Percentiles rank a stretch among this genome's conserved stretches.
Evolutionary conservation across 2,888 invertebrate species (phyloP).

Genomic region (Leptopilina drosophilae): DNA sequence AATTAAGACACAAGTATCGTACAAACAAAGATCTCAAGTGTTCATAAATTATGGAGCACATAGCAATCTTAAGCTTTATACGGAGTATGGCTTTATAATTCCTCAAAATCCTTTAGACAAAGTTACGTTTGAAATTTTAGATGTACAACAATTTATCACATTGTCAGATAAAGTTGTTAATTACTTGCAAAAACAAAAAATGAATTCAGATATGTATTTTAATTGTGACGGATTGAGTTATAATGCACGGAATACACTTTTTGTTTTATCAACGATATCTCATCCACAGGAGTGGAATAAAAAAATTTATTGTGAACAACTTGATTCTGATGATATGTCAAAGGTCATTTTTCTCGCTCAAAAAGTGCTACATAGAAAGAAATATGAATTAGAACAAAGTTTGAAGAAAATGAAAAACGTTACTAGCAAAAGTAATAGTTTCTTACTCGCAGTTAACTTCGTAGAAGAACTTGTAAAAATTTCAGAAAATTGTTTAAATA

Average conservation of each 20-base stretch:
- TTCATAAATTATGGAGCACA: slow-evolving; percentile 94
- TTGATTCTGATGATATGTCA: slow-evolving; percentile 59
- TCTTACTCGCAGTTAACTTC: slow-evolving; percentile 63
- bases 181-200: slow-evolving; percentile 82
- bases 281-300: slow-evolving; percentile 60
- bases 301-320: slow-evolving; percentile 65
- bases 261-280: slow-evolving; percentile 60
- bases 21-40: slow-evolving; percentile 84
- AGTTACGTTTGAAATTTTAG: slow-evolving; percentile 80
- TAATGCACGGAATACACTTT: slow-evolving; percentile 78
- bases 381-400: slow-evolving; percentile 53
- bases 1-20: slow-evolving; percentile 78
- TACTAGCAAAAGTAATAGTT: slow-evolving; percentile 60
- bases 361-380: slow-evolving; percentile 61
- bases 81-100: slow-evolving; percentile 92
- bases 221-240: slow-evolving; percentile 83
- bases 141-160: slow-evolving; percentile 78
- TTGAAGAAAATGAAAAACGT: slow-evolving; percentile 61
- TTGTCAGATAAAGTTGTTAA: slow-evolving; percentile 77
- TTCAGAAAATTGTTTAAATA: slow-evolving; percentile 49
- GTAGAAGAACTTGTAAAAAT: slow-evolving; percentile 64
- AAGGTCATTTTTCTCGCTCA: slow-evolving; percentile 57
- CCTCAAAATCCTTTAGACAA: slow-evolving; percentile 84
- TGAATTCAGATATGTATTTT: slow-evolving; percentile 82
- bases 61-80: slow-evolving; percentile 87